Conservation (phyloP, 2,888 invertebrate genomes). For the Lithodes maja region DNA sequence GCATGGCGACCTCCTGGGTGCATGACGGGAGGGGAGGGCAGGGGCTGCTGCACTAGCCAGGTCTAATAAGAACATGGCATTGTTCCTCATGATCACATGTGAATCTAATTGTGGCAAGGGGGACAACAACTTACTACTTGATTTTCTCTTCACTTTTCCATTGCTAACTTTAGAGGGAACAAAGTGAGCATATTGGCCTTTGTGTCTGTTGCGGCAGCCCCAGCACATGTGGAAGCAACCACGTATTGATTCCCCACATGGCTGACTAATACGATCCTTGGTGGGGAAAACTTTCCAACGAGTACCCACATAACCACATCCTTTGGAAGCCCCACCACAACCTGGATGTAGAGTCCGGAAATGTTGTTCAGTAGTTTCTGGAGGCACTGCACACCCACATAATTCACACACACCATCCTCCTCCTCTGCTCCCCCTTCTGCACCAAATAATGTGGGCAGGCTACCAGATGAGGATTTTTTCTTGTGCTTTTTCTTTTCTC, state of each 20-base stretch:
- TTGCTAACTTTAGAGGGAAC: slow-evolving; percentile 46
- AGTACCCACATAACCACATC: slow-evolving; percentile 94
- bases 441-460: slow-evolving; percentile 71
- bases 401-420: slow-evolving; percentile 84
- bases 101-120: slow-evolving; percentile 75
- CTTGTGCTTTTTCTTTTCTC: slow-evolving; percentile 79
- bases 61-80: slow-evolving; percentile 94
- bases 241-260: slow-evolving; percentile 88
- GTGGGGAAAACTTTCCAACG: slow-evolving; percentile 67
- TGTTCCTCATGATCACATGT: slow-evolving; percentile 89
- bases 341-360: slow-evolving; percentile 94
- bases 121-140: slow-evolving; percentile 69
- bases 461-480: slow-evolving; percentile 73
- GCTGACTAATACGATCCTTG: slow-evolving; percentile 61
- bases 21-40: slow-evolving; percentile 74
- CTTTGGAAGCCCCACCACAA: slow-evolving; percentile 88
- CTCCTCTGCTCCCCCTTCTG: slow-evolving; percentile 71
- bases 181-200: slow-evolving; percentile 59
- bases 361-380: slow-evolving; percentile 79
- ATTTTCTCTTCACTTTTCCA: slow-evolving; percentile 71
- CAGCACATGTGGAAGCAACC: slow-evolving; percentile 96
- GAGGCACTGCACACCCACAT: slow-evolving; percentile 81
- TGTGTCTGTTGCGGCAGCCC: slow-evolving; percentile 87
- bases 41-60: slow-evolving; percentile 83
- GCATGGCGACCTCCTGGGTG: slow-evolving; percentile 70